phyloP scores from a whole-genome alignment of 2,888 invertebrate species.

The Pachliopta kotzebuea region DNA sequence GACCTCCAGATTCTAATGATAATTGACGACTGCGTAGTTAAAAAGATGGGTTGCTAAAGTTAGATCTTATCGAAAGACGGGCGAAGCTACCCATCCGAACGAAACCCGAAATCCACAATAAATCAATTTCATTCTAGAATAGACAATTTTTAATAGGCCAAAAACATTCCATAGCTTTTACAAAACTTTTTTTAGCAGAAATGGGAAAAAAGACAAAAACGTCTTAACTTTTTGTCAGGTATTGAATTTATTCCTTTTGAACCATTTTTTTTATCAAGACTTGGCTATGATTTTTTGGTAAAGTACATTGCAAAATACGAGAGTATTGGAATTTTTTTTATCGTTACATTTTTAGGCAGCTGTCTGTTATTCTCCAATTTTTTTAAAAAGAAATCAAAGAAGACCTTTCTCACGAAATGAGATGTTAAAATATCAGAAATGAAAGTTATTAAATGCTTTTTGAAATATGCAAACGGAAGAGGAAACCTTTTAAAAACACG shows the following conservation, averaged over 20 bases:
- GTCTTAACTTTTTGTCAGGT: conserved; percentile 11
- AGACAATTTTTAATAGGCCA: conserved; percentile 38
- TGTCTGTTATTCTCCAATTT: conserved; percentile 22
- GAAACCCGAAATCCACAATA: conserved; percentile 37
- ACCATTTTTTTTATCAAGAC: neutral
- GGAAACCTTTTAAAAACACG: conserved; percentile 23
- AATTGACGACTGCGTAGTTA: conserved; percentile 68
- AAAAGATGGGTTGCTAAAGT: conserved; percentile 69
- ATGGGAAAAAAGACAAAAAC: conserved; percentile 9
- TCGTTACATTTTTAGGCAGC: conserved; percentile 1
- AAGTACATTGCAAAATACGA: neutral
- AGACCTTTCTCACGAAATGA: conserved; percentile 3
- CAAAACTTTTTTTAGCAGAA: conserved; percentile 37
- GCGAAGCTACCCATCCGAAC: conserved; percentile 35
- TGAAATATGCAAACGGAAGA: conserved; percentile 27
- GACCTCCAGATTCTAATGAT: conserved; percentile 64
- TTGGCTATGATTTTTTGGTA: neutral
- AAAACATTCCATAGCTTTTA: conserved; percentile 47
- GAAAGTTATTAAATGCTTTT: conserved; percentile 24
- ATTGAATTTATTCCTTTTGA: conserved; percentile 3
- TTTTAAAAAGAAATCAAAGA: conserved; percentile 16
- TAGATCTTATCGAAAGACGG: conserved; percentile 52
- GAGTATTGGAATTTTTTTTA: neutral
- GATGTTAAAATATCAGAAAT: conserved; percentile 20
- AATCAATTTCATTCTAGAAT: conserved; percentile 43